phyloP scores from a whole-genome alignment of 2,888 invertebrate species.

The Agrochola litura region DNA sequence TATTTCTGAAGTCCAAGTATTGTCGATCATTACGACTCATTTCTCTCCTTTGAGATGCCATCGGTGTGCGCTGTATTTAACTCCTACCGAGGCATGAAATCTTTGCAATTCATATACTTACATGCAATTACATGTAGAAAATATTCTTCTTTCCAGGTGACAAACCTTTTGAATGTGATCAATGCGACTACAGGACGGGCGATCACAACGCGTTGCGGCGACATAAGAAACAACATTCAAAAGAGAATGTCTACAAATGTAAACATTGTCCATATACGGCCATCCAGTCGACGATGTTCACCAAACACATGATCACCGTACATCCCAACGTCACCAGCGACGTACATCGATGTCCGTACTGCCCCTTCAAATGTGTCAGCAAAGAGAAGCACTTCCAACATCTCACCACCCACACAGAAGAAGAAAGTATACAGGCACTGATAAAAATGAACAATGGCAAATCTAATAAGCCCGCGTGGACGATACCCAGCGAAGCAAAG shows the following conservation, averaged over 20 bases:
- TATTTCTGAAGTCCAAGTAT: neutral
- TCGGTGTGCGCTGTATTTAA: neutral
- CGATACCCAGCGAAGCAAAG: slow-evolving; percentile 82
- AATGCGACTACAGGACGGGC: slow-evolving; percentile 93
- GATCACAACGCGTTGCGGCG: slow-evolving; percentile 96
- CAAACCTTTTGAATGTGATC: slow-evolving; percentile 94
- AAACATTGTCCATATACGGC: slow-evolving; percentile 94
- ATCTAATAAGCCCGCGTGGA: slow-evolving; percentile 83
- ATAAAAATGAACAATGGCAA: slow-evolving; percentile 81
- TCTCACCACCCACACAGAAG: slow-evolving; percentile 88
- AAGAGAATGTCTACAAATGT: slow-evolving; percentile 94
- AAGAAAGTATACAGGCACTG: slow-evolving; percentile 83
- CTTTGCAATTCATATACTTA: neutral
- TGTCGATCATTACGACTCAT: neutral
- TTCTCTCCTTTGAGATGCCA: too few species aligned
- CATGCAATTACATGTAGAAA: neutral
- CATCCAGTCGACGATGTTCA: slow-evolving; percentile 95
- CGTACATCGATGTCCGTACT: slow-evolving; percentile 91
- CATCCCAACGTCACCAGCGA: slow-evolving; percentile 93
- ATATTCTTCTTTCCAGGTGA: slow-evolving; percentile 87
- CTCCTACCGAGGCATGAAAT: neutral
- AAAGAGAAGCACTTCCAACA: slow-evolving; percentile 91
- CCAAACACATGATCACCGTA: slow-evolving; percentile 94
- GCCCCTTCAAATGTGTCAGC: slow-evolving; percentile 92
- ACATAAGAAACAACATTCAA: slow-evolving; percentile 94